A percentile compares a stretch with the other conserved stretches of the same genome.
phyloP scores from a whole-genome alignment of 2,888 invertebrate species.

The Drosophila ustulata region DNA sequence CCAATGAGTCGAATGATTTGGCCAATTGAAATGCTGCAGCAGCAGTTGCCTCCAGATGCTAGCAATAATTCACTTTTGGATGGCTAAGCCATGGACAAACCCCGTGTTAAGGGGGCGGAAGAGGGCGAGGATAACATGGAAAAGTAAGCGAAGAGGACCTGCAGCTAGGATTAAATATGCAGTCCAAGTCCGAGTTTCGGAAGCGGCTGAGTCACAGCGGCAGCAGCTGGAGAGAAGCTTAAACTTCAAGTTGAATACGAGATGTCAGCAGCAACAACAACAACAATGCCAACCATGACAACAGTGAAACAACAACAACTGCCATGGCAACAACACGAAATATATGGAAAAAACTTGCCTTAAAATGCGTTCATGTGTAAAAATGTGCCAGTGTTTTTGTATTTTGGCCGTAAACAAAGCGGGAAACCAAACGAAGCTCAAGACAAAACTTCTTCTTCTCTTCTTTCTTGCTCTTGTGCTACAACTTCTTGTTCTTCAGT shows the following conservation, averaged over 20 bases:
- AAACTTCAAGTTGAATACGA: constrained; percentile 51
- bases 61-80: constrained; percentile 68
- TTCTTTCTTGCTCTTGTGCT: constrained; percentile 16
- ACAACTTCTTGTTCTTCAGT: constrained; percentile 7
- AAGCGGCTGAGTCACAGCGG: constrained; percentile 20
- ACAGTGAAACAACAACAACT: constrained; percentile 16
- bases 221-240: constrained; percentile 47
- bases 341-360: constrained; percentile 40
- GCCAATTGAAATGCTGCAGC: constrained; percentile 65
- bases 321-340: constrained; percentile 7
- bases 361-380: constrained; percentile 71
- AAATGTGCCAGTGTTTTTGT: constrained; percentile 72
- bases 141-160: constrained; percentile 27
- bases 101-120: neutral
- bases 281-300: constrained; percentile 9
- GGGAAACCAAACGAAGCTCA: constrained; percentile 42
- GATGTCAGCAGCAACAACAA: constrained; percentile 47
- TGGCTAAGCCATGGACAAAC: constrained; percentile 16
- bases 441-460: constrained; percentile 35
- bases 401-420: constrained; percentile 73
- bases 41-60: constrained; percentile 51
- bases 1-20: constrained; percentile 76
- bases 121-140: neutral
- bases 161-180: constrained; percentile 69
- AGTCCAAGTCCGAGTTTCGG: constrained; percentile 44